Conservation (phyloP, 1,140 invertebrate genomes). For the Oedothorax gibbosus region DNA sequence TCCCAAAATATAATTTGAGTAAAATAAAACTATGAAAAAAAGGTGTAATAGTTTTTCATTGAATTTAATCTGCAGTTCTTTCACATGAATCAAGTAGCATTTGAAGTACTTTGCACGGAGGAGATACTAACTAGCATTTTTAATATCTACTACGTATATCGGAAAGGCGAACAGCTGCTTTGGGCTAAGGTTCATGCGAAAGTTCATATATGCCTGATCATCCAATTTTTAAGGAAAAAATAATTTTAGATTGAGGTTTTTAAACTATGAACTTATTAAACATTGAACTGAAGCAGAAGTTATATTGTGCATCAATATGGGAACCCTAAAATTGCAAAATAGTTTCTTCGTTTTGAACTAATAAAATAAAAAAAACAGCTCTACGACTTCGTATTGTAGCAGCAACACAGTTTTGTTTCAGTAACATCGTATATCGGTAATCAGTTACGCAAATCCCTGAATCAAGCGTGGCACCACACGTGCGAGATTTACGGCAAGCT, state of each 20-base stretch:
- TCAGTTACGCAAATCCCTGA: conserved; percentile 22
- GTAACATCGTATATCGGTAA: conserved; percentile 58
- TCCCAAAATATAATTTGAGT: conserved; percentile 32
- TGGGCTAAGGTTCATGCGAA: conserved; percentile 44
- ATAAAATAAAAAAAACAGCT: conserved; percentile 43
- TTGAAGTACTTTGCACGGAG: conserved; percentile 51
- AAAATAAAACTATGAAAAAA: not conserved
- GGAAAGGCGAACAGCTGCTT: conserved; percentile 56
- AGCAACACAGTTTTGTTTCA: conserved; percentile 52
- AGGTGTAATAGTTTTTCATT: conserved; percentile 17
- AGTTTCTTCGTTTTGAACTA: conserved; percentile 29
- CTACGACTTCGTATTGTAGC: conserved; percentile 48
- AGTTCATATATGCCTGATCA: conserved; percentile 4
- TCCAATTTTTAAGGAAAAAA: too few species aligned
- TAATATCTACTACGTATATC: conserved; percentile 59
- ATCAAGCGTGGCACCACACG: not conserved
- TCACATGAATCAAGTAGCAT: conserved; percentile 23
- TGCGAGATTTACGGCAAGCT: conserved; percentile 51
- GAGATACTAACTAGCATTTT: conserved; percentile 18
- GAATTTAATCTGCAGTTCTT: conserved; percentile 23
- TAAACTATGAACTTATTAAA: too few species aligned
- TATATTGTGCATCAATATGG: conserved; percentile 51
- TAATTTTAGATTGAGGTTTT: not conserved
- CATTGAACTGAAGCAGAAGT: conserved; percentile 15
- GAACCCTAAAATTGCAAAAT: conserved; percentile 49